Evolutionary conservation across 1,140 invertebrate species (phyloP), one percentile per base, ranked within the genome.

Genomic region (Linepithema humile): DNA sequence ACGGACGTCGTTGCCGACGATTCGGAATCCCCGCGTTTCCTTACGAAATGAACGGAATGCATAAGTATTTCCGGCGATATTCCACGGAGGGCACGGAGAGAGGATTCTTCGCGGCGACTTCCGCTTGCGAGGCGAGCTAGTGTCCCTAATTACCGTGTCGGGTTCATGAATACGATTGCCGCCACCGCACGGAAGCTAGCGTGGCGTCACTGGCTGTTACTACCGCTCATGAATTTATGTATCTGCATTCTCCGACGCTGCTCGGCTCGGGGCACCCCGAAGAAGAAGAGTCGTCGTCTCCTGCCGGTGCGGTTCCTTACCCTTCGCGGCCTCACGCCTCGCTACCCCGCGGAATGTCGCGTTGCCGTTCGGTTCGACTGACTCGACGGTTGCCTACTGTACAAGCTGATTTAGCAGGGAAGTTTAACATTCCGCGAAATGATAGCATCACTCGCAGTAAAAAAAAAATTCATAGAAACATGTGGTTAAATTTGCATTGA

Each of bases 91-190:
- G 55, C 85, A 85, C 88, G 82, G 91, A 91, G 92, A 93, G 93
- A 93, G 92, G 93, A 93, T 94, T 93, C 93, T 89, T 89, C 90
- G 92, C 89, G 85, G 87, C 91, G 93, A 94, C 94, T 94, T 94
- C 94, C 94, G 94, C 90, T 92, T 93, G 91, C 86, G 91, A 94
- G 91, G 93, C 91, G 92, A 93, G 92, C 92, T 94, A 94, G 93
- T 94, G 94, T 94, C 94, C 94, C 92, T 94, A 94, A 94, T 94
- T 94, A 94, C 93, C 93, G 94, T 94, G 94, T 94, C 93, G 94
- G 75, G 93, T 94, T 94, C 94, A 94, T 94, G 94, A 94, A 94
- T 94, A 94, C 94, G 92, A 94, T 94, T 93, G 93, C 93, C 88
- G 84, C 74, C 85, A 74, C 82, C 64, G 93, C 92, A 94, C 93